Percentiles rank a stretch among this genome's conserved stretches.
Conservation (phyloP, 2,797 vertebrate species). For the Pipistrellus pygmaeus region DNA sequence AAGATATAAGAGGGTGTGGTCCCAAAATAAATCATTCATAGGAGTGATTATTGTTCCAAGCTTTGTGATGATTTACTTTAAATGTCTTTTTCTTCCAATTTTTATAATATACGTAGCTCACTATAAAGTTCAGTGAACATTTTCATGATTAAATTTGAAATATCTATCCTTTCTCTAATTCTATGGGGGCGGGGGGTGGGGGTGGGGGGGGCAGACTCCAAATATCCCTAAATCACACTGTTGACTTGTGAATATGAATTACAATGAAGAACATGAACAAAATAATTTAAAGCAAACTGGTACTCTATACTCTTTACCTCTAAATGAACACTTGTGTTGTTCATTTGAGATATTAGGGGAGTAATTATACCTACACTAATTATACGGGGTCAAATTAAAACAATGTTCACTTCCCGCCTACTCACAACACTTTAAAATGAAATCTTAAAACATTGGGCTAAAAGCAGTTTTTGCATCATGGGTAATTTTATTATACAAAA, state of each 20-base stretch:
- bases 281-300: conserved; percentile 22
- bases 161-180: conserved; percentile 42
- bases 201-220: not conserved
- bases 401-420: conserved; percentile 56
- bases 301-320: conserved; percentile 2
- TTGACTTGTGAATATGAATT: conserved; percentile 19
- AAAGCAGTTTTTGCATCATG: conserved; percentile 65
- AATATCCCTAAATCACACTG: conserved; percentile 10
- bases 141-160: conserved; percentile 49
- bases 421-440: conserved; percentile 67
- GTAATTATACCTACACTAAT: conserved; percentile 61
- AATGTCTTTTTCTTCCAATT: conserved; percentile 26
- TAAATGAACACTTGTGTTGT: conserved; percentile 54
- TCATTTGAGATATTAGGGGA: conserved; percentile 61
- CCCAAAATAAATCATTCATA: conserved; percentile 69
- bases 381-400: conserved; percentile 64
- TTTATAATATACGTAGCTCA: not conserved
- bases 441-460: conserved; percentile 58
- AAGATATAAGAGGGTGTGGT: conserved; percentile 73
- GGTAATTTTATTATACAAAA: conserved; percentile 61
- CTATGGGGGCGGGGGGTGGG: not conserved
- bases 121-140: conserved; percentile 55
- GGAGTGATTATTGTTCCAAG: conserved; percentile 61
- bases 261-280: conserved; percentile 30
- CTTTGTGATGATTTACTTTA: conserved; percentile 39